Conservation (phyloP, 2,113 vertebrate species). For the Otocyon megalotis region DNA sequence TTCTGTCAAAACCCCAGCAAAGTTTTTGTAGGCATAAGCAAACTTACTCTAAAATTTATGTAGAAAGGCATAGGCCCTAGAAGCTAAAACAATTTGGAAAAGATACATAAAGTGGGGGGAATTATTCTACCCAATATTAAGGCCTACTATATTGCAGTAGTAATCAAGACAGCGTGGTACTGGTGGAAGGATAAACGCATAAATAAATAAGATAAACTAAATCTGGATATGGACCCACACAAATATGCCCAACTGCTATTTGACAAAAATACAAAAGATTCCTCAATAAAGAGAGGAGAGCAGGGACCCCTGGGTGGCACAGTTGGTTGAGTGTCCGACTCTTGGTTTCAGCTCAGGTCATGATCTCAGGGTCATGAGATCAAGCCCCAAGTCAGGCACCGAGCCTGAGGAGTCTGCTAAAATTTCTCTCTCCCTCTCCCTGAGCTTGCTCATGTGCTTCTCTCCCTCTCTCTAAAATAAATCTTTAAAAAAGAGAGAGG, state of each 20-base stretch:
- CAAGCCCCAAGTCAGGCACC: neutral
- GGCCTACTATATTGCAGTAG: neutral
- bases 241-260: neutral
- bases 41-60: neutral
- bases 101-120: neutral
- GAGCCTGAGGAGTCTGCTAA: neutral
- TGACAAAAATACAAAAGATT: neutral
- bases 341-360: neutral
- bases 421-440: neutral
- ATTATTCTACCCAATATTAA: neutral
- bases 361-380: neutral
- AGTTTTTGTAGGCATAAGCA: neutral
- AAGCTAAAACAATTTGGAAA: conserved; percentile 2
- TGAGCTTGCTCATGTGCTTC: neutral
- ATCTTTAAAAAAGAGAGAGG: neutral
- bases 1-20: neutral
- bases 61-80: neutral
- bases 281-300: neutral
- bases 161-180: neutral
- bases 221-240: neutral
- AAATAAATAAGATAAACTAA: neutral
- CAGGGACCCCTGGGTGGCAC: neutral
- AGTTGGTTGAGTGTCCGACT: neutral
- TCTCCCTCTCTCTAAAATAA: neutral
- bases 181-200: neutral